Conservation (phyloP, 2,113 vertebrate species). For the Hypocryptadius cinnamomeus region DNA sequence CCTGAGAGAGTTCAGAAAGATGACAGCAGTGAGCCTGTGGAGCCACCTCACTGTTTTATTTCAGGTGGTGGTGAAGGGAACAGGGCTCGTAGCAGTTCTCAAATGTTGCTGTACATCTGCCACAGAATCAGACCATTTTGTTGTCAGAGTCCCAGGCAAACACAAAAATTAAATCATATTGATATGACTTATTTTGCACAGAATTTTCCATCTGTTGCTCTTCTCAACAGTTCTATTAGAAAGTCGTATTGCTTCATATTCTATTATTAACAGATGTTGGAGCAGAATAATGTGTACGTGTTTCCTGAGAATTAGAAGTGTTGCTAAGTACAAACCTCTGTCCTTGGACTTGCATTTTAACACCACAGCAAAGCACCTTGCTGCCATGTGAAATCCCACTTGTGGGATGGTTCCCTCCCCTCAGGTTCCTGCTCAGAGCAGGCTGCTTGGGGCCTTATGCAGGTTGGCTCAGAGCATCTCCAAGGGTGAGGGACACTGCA, state of each 20-base stretch:
- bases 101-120: not conserved
- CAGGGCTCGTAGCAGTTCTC: not conserved
- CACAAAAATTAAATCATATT: not conserved
- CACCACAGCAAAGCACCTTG: not conserved
- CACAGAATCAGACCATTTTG: not conserved
- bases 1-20: not conserved
- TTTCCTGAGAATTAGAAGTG: not conserved
- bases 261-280: constrained; percentile 22
- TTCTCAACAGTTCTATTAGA: not conserved
- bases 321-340: not conserved
- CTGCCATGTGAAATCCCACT: not conserved
- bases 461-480: not conserved
- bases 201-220: constrained; percentile 9
- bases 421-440: not conserved
- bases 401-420: not conserved
- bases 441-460: not conserved
- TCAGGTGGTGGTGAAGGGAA: not conserved
- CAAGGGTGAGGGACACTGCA: not conserved
- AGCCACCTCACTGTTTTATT: not conserved
- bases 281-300: not conserved
- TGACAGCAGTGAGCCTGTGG: not conserved
- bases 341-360: not conserved
- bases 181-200: constrained; percentile 6
- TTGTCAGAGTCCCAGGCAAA: not conserved
- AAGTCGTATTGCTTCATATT: not conserved